Base-by-base conservation (phyloP, 2,113 vertebrate species). In the Balaenoptera acutorostrata region DNA sequence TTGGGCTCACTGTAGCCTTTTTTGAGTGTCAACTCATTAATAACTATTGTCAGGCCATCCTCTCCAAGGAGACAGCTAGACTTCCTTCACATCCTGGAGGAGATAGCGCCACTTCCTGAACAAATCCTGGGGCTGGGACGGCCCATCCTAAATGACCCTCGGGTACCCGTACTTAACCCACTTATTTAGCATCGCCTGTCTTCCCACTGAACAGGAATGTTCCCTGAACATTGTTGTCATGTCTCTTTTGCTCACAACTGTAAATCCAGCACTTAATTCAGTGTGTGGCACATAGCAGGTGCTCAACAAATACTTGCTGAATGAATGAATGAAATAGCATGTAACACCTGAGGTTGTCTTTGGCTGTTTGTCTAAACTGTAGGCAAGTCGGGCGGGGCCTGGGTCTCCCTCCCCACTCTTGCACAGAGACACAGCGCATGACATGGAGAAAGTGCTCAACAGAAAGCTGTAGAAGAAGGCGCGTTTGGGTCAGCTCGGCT, bases 401-500 rank as follows among this genome's bases (percentile, higher is more conserved):
- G 12, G 29, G 61, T 77, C 68, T 46, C 12, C 21, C 23, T 44
- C 41, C 36, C 27, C 12, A 8, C 31, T 57, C 57, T 59, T 41
- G 20, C 66, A 17, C 0, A 21, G 57, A 23, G 57, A 36, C 6
- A 4, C 64, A 27, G 20, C 3, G 1, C 64, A 27, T 12, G 31
- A 6, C 59, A 46, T 59, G 8, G 27, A 83, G 36, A 5, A 59
- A 13, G 52, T 2, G 20, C 75, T 44, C 66, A 23, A 55, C 8
- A 20, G 18, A 57, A 33, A n/a, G 75, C 29, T 25, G 6, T 1
- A 55, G 46, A 9, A 23, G 66, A 36, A 29, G 3, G 39, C 20
- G 25, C 13, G 0, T 57, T 1, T 5, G 4, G 21, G 74, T 1
- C 15, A 36, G 49, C 41, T 31, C 7, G 0, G 44, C 74, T 13